Conservation (phyloP, 2,888 invertebrate species). For the Stratiomys singularior region DNA sequence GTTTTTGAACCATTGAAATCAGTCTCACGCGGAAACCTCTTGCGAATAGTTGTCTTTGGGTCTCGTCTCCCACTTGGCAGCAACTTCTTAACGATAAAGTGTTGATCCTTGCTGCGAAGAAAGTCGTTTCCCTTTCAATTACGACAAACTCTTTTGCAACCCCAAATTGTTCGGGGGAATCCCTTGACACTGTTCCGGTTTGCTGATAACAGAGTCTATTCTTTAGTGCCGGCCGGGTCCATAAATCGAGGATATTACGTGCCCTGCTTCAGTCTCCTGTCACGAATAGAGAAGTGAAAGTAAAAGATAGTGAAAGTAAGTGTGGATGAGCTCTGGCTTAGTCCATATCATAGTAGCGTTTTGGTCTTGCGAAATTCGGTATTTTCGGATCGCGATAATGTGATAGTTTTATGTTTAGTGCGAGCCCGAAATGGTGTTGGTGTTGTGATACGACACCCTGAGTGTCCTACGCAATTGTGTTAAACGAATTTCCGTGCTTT, state of each 20-base stretch:
- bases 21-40: constrained; percentile 2
- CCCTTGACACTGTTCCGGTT: not conserved
- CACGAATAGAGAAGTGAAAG: constrained; percentile 7
- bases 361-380: not conserved
- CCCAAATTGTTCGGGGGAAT: constrained; percentile 16
- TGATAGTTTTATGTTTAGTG: constrained; percentile 39
- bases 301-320: constrained; percentile 28
- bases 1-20: constrained; percentile 1
- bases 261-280: not conserved
- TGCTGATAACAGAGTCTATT: constrained; percentile 7
- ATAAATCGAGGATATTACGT: constrained; percentile 27
- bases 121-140: constrained; percentile 11
- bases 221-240: constrained; percentile 9
- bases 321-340: not conserved
- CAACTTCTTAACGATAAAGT: not conserved
- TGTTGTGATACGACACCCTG: constrained; percentile 38
- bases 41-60: not conserved
- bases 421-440: constrained; percentile 30
- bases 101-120: not conserved
- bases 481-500: constrained; percentile 45
- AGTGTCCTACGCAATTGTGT: constrained; percentile 28
- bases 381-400: constrained; percentile 35
- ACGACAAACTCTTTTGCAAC: not conserved
- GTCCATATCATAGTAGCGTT: too few species aligned
- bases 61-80: not conserved